These are phyloP conservation scores for Argya squamiceps DNA, from an alignment of 2,797 vertebrate genomes.

Conservation along the genomic window DNA sequence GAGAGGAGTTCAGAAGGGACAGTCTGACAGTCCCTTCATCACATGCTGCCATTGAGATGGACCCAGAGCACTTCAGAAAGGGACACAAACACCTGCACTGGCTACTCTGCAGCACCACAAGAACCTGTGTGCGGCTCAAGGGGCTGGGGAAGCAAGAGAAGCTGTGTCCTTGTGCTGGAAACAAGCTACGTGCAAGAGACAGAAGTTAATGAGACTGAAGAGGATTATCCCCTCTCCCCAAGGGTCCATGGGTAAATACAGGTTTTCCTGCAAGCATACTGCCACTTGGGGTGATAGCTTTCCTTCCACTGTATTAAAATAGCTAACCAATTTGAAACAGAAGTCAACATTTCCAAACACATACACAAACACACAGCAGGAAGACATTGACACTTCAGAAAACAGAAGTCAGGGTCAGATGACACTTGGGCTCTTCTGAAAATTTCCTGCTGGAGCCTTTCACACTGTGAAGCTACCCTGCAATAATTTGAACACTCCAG, in stretches of 20 bases:
- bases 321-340: background rate
- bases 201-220: background rate
- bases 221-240: background rate
- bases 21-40: background rate
- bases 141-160: background rate
- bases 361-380: background rate
- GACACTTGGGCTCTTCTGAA: conserved; percentile 13
- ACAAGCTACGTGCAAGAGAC: background rate
- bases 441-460: conserved; percentile 24
- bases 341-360: conserved; percentile 6
- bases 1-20: fast-evolving
- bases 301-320: conserved; percentile 11
- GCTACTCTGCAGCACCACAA: background rate
- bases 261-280: conserved; percentile 15
- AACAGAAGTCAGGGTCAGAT: conserved; percentile 25
- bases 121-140: background rate
- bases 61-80: background rate
- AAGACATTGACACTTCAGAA: background rate
- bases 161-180: background rate
- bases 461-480: background rate
- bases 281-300: background rate
- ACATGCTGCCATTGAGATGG: fast-evolving
- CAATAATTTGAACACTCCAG: background rate
- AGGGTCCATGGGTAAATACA: background rate
- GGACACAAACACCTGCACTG: background rate